Evolutionary conservation across 1,140 invertebrate genomes (phyloP), one percentile per base, ranked within the genome.

Genomic region (Aphaenogaster ashmeadi): DNA sequence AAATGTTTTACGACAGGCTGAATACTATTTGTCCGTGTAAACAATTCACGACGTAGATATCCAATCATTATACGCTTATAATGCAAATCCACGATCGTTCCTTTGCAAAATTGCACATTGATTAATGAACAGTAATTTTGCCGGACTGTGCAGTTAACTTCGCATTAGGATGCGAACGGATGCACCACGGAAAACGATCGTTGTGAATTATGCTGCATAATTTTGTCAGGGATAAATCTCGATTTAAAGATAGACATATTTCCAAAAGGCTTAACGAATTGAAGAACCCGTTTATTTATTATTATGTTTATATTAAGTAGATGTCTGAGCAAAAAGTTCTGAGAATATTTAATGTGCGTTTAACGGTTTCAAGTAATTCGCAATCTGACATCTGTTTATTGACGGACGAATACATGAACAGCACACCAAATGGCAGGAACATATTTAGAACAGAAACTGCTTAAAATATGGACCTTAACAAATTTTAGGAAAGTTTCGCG

Each of bases 61-160:
- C 36, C 62, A 66, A 36, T 78, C 38, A 56, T 81, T 64, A 58
- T 62, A 41, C n/a, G 18, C 77, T 74, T 8, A 18, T 36, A 71
- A 78, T 58, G 52, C 56, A 62, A 78, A 86, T 86, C n/a, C 38
- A 64, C 50, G 33, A 56, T 88, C n/a, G 50, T 52, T 27, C 33
- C 13, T 41, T 27, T 21, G 44, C 44, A 50, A 58, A 56, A 81
- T 89, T 86, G 54, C 15, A 74, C 38, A 60, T 50, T 56, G 27
- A 54, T 36, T 89, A 85, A 89, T 85, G 58, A 86, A 88, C 79
- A 60, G 80, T 58, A 83, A 86, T 89, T 47, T 77, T 67, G 44
- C 50, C n/a, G 6, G 85, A 75, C 27, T 44, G 21, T 27, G 54
- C 44, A 13, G 15, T 85, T 75, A 74, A 58, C 41, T 41, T 33